Conservation (phyloP, 2,113 vertebrate genomes). For the Pipa parva region DNA sequence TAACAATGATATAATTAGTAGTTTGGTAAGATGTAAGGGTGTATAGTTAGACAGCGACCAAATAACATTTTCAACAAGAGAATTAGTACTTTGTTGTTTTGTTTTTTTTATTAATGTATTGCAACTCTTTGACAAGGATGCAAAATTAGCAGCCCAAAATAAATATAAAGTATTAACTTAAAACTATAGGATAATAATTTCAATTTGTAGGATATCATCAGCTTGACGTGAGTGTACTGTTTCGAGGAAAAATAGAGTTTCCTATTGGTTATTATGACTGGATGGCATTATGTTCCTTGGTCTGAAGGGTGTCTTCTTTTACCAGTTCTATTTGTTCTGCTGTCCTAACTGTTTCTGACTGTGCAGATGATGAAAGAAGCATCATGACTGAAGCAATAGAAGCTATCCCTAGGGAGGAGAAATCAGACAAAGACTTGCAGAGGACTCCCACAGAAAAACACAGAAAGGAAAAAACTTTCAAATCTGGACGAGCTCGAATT, state of each 20-base stretch:
- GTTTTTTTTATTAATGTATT: conserved; percentile 18
- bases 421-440: conserved; percentile 71
- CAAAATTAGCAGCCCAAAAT: conserved; percentile 10
- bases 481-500: conserved; percentile 81
- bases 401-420: conserved; percentile 78
- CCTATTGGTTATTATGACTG: background rate
- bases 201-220: no score
- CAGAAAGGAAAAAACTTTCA: conserved; percentile 81
- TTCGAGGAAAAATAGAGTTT: no score
- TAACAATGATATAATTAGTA: conserved; percentile 11
- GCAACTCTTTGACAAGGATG: conserved; percentile 8
- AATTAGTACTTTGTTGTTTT: conserved; percentile 10
- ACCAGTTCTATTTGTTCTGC: conserved; percentile 48
- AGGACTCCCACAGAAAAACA: conserved; percentile 79
- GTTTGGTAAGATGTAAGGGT: conserved; percentile 10
- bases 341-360: conserved; percentile 68
- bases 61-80: conserved; percentile 10
- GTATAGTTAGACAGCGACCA: conserved; percentile 4
- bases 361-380: conserved; percentile 94
- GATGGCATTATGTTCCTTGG: background rate
- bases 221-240: no score
- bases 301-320: conserved; percentile 17
- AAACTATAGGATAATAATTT: no score
- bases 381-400: conserved; percentile 90
- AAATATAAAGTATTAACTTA: background rate